Conservation (phyloP, 1,140 invertebrate genomes). For the Pseudomyrmex pallidus region DNA sequence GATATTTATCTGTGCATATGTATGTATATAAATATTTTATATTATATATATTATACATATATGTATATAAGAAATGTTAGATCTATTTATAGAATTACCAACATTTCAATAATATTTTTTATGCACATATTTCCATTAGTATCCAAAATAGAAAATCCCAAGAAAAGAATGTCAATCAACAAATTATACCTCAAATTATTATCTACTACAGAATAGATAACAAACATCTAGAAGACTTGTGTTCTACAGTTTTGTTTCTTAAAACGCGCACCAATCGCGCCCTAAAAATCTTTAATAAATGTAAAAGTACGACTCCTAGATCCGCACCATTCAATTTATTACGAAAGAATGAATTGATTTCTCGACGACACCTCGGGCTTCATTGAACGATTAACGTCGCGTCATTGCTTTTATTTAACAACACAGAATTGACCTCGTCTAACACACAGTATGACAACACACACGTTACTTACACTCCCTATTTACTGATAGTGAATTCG, state of each 20-base stretch:
- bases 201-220: too few species aligned
- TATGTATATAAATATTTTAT: too few species aligned
- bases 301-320: too few species aligned
- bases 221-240: too few species aligned
- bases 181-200: neutral
- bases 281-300: too few species aligned
- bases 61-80: neutral
- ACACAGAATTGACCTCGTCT: constrained; percentile 9
- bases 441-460: neutral
- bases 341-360: too few species aligned
- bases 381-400: neutral
- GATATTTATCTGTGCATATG: too few species aligned
- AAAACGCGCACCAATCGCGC: too few species aligned
- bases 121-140: too few species aligned
- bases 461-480: constrained; percentile 40
- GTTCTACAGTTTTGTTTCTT: too few species aligned
- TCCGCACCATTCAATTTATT: too few species aligned
- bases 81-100: neutral
- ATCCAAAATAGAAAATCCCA: neutral
- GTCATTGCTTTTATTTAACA: constrained; percentile 13
- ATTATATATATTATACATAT: neutral
- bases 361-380: neutral
- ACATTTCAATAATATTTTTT: neutral
- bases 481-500: constrained; percentile 33
- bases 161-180: neutral